Conservation (phyloP, 2,113 vertebrate genomes). For the Suricata suricatta region DNA sequence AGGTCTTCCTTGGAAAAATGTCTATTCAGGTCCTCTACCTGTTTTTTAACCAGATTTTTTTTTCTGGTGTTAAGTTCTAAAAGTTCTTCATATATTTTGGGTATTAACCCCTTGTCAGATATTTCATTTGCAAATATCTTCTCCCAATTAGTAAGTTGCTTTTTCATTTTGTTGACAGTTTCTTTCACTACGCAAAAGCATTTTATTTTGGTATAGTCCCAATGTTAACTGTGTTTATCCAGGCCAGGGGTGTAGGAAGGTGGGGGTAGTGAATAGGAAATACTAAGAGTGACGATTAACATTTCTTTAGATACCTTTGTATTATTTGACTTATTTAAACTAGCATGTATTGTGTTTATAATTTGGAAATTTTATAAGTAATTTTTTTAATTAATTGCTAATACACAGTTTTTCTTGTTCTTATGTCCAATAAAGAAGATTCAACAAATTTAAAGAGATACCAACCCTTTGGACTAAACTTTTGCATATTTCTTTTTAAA, state of each 20-base stretch:
- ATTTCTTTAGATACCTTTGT: conserved; percentile 2
- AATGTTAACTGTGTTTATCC: not conserved
- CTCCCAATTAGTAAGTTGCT: not conserved
- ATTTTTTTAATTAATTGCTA: not conserved
- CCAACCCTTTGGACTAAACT: not conserved
- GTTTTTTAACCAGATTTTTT: not conserved
- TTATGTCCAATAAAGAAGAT: not conserved
- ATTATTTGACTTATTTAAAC: not conserved
- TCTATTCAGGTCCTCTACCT: not conserved
- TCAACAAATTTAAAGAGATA: not conserved
- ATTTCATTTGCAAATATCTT: not conserved
- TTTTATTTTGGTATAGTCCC: not conserved
- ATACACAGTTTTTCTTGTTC: not conserved
- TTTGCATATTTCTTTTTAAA: not conserved
- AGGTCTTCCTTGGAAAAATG: not conserved
- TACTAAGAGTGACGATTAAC: not conserved
- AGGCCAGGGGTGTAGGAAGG: no score
- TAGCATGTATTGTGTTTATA: not conserved
- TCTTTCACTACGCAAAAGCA: not conserved
- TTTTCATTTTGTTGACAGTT: not conserved
- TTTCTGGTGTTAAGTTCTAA: not conserved
- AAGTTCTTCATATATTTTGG: not conserved
- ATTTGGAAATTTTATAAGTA: not conserved
- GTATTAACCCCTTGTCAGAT: not conserved
- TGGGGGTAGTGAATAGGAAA: not conserved